These are phyloP conservation scores for Exocentrus adspersus DNA, from an alignment of 2,888 invertebrate species.

Conservation along the genomic window DNA sequence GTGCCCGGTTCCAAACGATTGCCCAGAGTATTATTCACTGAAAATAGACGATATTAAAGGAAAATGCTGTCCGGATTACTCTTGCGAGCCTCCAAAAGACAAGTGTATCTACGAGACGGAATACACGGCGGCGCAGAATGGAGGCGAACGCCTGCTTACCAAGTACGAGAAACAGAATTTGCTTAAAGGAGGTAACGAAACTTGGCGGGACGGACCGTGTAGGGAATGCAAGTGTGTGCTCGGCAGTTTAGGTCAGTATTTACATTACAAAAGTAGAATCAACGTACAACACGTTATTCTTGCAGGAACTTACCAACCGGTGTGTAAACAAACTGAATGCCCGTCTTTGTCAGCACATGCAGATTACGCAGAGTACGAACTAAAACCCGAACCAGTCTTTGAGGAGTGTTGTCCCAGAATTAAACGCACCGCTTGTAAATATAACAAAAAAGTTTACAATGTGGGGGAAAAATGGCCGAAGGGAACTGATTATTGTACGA, in stretches of 20 bases:
- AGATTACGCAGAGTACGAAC: conserved; percentile 67
- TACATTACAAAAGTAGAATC: no score
- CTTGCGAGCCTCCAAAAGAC: conserved; percentile 74
- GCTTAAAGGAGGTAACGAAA: conserved; percentile 69
- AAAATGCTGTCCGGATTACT: conserved; percentile 74
- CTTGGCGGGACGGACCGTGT: conserved; percentile 79
- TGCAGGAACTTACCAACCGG: conserved; percentile 53
- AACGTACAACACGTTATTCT: neutral
- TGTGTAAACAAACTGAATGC: conserved; percentile 69
- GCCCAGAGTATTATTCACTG: conserved; percentile 70
- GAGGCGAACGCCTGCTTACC: conserved; percentile 65
- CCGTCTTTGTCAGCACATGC: conserved; percentile 60
- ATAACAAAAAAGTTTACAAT: conserved; percentile 61
- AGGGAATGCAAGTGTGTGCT: conserved; percentile 65
- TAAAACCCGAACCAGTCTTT: conserved; percentile 66
- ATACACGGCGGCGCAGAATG: conserved; percentile 66
- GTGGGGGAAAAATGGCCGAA: conserved; percentile 70
- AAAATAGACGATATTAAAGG: conserved; percentile 50
- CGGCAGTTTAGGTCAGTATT: conserved; percentile 12
- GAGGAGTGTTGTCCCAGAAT: conserved; percentile 74
- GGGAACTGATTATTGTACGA: conserved; percentile 67
- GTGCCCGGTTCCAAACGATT: conserved; percentile 72
- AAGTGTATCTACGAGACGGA: conserved; percentile 72
- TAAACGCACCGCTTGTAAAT: conserved; percentile 69
- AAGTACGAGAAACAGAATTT: conserved; percentile 64